Evolutionary conservation across 2,113 vertebrate species (phyloP).

Genomic region (Oryzias melastigma): DNA sequence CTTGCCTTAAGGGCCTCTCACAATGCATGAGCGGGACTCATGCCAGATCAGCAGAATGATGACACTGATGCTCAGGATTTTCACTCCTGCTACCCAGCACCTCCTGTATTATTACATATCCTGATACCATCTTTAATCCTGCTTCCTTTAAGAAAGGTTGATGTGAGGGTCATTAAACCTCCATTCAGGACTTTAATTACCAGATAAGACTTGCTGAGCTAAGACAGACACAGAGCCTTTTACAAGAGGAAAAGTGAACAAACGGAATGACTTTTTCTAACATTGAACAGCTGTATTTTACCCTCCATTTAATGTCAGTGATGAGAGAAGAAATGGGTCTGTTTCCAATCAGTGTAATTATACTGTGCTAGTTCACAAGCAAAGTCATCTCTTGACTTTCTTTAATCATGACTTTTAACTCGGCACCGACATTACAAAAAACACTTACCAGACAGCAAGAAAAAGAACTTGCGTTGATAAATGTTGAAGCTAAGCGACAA

Average conservation of each 20-base stretch:
- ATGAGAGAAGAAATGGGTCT: too few relatives aligned
- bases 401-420: too few relatives aligned
- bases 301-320: neutral
- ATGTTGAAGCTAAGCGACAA: too few relatives aligned
- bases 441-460: too few relatives aligned
- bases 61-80: slow-evolving; percentile 59
- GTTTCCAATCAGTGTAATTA: too few relatives aligned
- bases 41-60: slow-evolving; percentile 61
- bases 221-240: slow-evolving; percentile 58
- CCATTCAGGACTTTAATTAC: slow-evolving; percentile 75
- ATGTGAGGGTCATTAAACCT: slow-evolving; percentile 70
- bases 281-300: slow-evolving; percentile 29
- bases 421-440: too few relatives aligned
- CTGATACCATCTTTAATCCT: slow-evolving; percentile 77
- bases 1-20: slow-evolving; percentile 46
- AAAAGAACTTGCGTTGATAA: too few relatives aligned
- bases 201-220: slow-evolving; percentile 66
- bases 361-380: too few relatives aligned
- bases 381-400: too few relatives aligned
- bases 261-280: slow-evolving; percentile 27
- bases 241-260: slow-evolving; percentile 29
- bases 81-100: slow-evolving; percentile 34
- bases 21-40: slow-evolving; percentile 50
- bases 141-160: slow-evolving; percentile 73
- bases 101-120: slow-evolving; percentile 58